Percentiles rank a stretch among this genome's conserved stretches.
phyloP scores from a whole-genome alignment of 2,888 invertebrate genomes.

The Lithophane semibrunnea region DNA sequence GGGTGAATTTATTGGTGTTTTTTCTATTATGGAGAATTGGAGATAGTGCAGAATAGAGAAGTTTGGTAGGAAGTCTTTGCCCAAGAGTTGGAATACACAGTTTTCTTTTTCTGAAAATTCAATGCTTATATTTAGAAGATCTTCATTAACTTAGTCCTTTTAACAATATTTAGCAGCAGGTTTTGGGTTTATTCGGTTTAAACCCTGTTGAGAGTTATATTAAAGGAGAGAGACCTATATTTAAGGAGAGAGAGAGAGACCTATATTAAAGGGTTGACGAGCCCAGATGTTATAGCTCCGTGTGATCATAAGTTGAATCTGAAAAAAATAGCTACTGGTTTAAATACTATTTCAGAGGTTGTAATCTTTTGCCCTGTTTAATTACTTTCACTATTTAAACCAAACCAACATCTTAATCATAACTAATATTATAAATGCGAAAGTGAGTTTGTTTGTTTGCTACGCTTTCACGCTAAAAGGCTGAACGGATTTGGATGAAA shows the following conservation, averaged over 20 bases:
- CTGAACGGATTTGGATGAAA: no score
- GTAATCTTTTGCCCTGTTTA: no score
- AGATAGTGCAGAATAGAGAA: neutral
- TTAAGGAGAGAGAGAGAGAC: no score
- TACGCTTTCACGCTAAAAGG: no score
- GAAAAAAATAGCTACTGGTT: no score
- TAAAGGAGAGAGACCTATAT: no score
- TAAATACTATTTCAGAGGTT: no score
- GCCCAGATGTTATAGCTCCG: neutral
- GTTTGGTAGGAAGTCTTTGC: neutral
- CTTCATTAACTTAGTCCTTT: neutral
- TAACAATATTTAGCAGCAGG: neutral
- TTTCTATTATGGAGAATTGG: neutral
- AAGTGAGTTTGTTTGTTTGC: no score
- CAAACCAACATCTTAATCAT: no score
- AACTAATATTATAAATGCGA: no score
- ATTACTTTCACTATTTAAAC: no score
- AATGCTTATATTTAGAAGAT: neutral
- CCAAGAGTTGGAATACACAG: neutral
- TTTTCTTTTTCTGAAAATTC: neutral
- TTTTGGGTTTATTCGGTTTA: neutral
- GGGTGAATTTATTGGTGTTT: slow-evolving; percentile 18
- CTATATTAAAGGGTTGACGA: neutral
- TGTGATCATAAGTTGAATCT: neutral
- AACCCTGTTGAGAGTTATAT: neutral